Conservation (phyloP, 2,113 vertebrate species). For the Phalacrocorax pelagicus region DNA sequence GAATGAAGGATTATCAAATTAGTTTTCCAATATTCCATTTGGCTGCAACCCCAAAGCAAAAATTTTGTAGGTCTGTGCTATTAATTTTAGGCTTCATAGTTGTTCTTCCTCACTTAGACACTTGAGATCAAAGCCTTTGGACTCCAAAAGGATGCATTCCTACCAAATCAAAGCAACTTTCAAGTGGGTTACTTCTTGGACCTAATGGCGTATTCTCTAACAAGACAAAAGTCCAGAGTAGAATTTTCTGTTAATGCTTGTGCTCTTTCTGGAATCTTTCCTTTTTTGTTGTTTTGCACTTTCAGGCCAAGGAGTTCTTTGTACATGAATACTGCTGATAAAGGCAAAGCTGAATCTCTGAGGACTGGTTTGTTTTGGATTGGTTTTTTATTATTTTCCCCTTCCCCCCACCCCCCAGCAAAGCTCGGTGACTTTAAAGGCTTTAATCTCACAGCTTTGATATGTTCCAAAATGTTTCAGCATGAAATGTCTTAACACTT, state of each 20-base stretch:
- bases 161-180: constrained; percentile 13
- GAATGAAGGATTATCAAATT: not conserved
- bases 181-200: not conserved
- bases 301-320: not conserved
- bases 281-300: not conserved
- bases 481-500: not conserved
- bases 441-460: not conserved
- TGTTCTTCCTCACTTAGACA: not conserved
- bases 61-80: not conserved
- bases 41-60: not conserved
- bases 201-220: not conserved
- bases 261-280: not conserved
- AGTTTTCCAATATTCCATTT: not conserved
- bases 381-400: not conserved
- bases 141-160: not conserved
- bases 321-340: not conserved
- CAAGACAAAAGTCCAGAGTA: not conserved
- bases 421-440: not conserved
- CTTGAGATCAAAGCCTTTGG: not conserved
- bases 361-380: not conserved
- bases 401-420: not conserved
- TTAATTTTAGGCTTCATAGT: not conserved
- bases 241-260: not conserved
- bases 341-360: not conserved
- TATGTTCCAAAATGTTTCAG: not conserved